phyloP scores from a whole-genome alignment of 2,113 vertebrate genomes.

The Myotis lucifugus region DNA sequence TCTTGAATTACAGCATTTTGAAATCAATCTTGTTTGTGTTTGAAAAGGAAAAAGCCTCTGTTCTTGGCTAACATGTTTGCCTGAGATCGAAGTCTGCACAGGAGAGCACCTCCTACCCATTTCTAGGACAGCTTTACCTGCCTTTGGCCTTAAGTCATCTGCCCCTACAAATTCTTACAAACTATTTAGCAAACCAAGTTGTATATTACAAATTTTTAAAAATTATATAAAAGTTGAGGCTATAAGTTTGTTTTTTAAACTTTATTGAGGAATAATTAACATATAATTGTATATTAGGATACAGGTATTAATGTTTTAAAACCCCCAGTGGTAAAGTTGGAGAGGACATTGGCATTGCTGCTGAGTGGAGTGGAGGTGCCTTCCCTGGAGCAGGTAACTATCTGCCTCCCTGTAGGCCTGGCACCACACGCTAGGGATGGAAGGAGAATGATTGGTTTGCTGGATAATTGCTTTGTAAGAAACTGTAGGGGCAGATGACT shows the following conservation, averaged over 20 bases:
- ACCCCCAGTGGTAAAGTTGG: not conserved
- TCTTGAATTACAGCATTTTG: not conserved
- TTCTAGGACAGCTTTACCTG: not conserved
- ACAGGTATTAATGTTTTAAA: not conserved
- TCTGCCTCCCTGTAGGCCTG: not conserved
- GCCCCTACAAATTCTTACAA: not conserved
- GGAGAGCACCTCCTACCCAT: not conserved
- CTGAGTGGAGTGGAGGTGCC: not conserved
- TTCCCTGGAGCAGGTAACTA: too few relatives aligned
- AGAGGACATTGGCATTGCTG: not conserved
- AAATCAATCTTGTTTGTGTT: not conserved
- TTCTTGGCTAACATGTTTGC: not conserved
- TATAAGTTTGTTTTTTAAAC: not conserved
- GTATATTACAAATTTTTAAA: not conserved
- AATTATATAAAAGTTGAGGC: not conserved
- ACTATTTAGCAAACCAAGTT: not conserved
- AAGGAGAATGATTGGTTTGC: too few relatives aligned
- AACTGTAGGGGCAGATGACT: too few relatives aligned
- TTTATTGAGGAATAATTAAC: not conserved
- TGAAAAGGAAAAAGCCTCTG: constrained; percentile 5
- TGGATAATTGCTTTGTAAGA: too few relatives aligned
- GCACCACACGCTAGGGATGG: too few relatives aligned
- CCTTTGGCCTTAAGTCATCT: not conserved
- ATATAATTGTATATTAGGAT: not conserved
- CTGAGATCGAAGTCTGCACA: not conserved